phyloP scores from a whole-genome alignment of 2,113 vertebrate species.

The Archilochus colubris region DNA sequence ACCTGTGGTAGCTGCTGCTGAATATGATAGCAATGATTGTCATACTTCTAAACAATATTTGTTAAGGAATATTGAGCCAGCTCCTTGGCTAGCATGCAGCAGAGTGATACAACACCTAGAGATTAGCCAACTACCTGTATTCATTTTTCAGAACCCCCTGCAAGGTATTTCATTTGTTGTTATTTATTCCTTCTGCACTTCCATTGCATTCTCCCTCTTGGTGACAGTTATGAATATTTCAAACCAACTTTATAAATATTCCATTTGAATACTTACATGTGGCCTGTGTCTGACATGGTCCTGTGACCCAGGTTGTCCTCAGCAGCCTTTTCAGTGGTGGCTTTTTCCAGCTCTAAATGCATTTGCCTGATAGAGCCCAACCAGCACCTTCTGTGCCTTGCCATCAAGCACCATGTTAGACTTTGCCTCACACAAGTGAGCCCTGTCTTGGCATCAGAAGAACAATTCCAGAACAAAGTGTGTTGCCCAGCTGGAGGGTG shows the following conservation, averaged over 20 bases:
- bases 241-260: neutral
- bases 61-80: neutral
- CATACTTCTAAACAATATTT: slow-evolving; percentile 41
- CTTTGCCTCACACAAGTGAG: neutral
- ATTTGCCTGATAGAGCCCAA: neutral
- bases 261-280: accelerated
- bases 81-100: neutral
- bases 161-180: neutral
- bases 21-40: slow-evolving; percentile 43
- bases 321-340: neutral
- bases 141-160: slow-evolving; percentile 34
- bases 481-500: neutral
- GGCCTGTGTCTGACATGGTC: neutral
- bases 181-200: slow-evolving; percentile 17
- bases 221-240: neutral
- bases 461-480: neutral
- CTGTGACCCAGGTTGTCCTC: neutral
- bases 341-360: neutral
- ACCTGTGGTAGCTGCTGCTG: slow-evolving; percentile 33
- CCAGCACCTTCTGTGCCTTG: neutral
- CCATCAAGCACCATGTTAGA: accelerated
- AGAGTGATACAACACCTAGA: neutral
- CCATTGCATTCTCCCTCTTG: neutral
- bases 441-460: neutral
- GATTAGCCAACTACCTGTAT: neutral